Conservation (phyloP, 2,888 invertebrate genomes). For the Pseudococcus longispinus region DNA sequence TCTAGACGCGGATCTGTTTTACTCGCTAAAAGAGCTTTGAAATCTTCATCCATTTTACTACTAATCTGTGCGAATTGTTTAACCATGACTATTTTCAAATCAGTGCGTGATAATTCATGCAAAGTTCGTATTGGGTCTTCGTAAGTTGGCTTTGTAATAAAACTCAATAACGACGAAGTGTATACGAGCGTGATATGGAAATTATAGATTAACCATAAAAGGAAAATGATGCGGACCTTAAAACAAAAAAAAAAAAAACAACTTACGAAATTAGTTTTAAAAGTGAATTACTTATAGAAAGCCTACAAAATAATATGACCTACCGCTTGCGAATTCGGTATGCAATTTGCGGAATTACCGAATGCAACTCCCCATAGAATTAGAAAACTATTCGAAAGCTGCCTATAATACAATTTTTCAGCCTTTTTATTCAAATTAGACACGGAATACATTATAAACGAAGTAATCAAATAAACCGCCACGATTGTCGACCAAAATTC, state of each 20-base stretch:
- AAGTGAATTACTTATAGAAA: not conserved
- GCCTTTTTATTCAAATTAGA: conserved; percentile 27
- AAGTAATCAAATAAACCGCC: conserved; percentile 40
- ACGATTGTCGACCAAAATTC: conserved; percentile 53
- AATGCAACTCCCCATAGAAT: conserved; percentile 55
- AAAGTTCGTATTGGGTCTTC: conserved; percentile 55
- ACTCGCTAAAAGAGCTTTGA: not conserved
- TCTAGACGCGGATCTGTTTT: conserved; percentile 13
- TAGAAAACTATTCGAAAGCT: conserved; percentile 45
- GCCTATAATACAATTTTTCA: conserved; percentile 45
- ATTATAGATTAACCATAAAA: conserved; percentile 56
- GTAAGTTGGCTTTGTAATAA: conserved; percentile 55
- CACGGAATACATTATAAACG: conserved; percentile 45
- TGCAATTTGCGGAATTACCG: conserved; percentile 44
- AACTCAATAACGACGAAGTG: conserved; percentile 57
- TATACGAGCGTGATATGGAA: conserved; percentile 58
- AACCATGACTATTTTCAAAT: conserved; percentile 52
- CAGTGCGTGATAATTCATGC: conserved; percentile 43
- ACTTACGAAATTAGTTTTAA: not conserved
- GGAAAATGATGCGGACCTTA: conserved; percentile 52
- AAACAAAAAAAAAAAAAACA: not conserved
- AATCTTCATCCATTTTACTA: conserved; percentile 54
- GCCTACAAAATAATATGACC: not conserved
- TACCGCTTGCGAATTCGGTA: conserved; percentile 55
- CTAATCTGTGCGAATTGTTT: conserved; percentile 57